Evolutionary conservation across 2,797 vertebrate genomes (phyloP), one percentile per base, ranked within the genome.

Genomic region (Poecilia gillii): DNA sequence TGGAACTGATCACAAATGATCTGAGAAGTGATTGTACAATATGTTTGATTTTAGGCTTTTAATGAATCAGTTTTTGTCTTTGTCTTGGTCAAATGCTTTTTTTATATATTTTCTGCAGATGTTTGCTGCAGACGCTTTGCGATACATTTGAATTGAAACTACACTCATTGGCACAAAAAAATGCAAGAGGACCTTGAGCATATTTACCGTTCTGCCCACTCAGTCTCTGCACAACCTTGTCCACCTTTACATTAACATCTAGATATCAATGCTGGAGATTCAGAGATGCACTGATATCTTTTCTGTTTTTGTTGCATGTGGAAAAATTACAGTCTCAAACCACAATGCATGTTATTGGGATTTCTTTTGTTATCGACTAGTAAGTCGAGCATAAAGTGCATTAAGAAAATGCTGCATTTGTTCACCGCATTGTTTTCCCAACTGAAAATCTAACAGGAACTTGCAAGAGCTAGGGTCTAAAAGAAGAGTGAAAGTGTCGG

Each of bases 151-250:
- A 66, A 31, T 72, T 55, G 74, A 20, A 72, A 62, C 49, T 25
- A n/a, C 49, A 78, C 33, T 68, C 76, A 74, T 75, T 77, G 74
- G 74, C 73, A 43, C 23, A 75, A 57, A 75, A 75, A 33, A 73
- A 84, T 55, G n/a, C 70, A 73, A 16, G 6, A 45, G 4, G 2
- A 79, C 51, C 36, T 25, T 4, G 1, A 74, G 47, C 46, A 6
- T 53, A 71, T 46, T 71, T n/a, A 59, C 57, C 62, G 25, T 7
- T 23, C 43, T 25, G 14, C 72, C 78, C 64, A 78, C 59, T 80
- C 31, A 36, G 46, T 55, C 46, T 74, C 76, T 31, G 51, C 74
- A 81, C 4, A 62, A 55, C 46, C 57, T 47, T 57, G 20, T 49
- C 14, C 72, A 73, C 45, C 46, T 74, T 77, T 6, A 72, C 4